phyloP scores from a whole-genome alignment of 2,797 vertebrate species.

The Rhinatrema bivittatum region DNA sequence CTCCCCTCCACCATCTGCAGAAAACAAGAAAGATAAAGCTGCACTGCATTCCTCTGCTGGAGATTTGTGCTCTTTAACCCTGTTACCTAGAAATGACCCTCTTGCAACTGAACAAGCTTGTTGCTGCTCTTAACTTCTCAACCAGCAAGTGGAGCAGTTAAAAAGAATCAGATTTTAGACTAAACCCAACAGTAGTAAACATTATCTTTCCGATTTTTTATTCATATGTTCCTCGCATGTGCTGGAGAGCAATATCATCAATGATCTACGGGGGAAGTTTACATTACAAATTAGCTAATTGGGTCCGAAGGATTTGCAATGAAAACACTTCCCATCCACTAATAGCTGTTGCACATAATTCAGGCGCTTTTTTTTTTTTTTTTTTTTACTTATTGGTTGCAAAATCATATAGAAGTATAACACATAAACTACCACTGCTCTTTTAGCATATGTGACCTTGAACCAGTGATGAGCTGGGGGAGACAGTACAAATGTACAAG shows the following conservation, averaged over 20 bases:
- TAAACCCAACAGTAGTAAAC: too few relatives aligned
- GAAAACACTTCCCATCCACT: constrained; percentile 48
- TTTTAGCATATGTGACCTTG: constrained; percentile 68
- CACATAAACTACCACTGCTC: constrained; percentile 54
- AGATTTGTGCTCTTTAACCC: too few relatives aligned
- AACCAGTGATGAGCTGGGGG: constrained; percentile 57
- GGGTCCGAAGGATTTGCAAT: constrained; percentile 53
- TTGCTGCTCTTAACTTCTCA: too few relatives aligned
- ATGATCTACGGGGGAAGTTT: constrained; percentile 36
- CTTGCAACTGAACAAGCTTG: too few relatives aligned
- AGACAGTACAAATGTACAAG: constrained; percentile 59
- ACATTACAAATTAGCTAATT: constrained; percentile 54
- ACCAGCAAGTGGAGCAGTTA: too few relatives aligned
- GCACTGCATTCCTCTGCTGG: too few relatives aligned
- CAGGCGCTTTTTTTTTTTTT: constrained; percentile 15
- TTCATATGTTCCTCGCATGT: constrained; percentile 17
- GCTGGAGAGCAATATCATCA: constrained; percentile 37
- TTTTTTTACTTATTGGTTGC: constrained; percentile 41
- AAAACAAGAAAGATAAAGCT: too few relatives aligned
- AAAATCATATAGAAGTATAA: constrained; percentile 51
- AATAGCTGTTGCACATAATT: constrained; percentile 24
- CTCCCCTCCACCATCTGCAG: too few relatives aligned
- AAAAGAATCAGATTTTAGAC: too few relatives aligned
- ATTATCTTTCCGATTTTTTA: constrained; percentile 7
- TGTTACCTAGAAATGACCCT: too few relatives aligned